phyloP scores from a whole-genome alignment of 2,888 invertebrate genomes.

The Nebria brevicollis region DNA sequence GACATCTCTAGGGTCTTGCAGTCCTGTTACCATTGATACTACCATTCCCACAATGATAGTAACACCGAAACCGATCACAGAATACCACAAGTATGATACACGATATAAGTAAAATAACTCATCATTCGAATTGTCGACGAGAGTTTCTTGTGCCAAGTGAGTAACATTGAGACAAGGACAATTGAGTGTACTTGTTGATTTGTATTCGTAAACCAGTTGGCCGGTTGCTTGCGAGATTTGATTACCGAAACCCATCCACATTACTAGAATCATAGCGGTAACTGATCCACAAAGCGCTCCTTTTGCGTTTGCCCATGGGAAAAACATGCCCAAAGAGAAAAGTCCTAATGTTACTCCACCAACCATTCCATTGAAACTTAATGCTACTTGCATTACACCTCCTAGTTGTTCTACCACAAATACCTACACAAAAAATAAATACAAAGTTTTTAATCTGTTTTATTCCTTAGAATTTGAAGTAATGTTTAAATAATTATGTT shows the following conservation, averaged over 20 bases:
- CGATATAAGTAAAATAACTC: constrained; percentile 68
- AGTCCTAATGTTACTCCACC: constrained; percentile 89
- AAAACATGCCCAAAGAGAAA: constrained; percentile 88
- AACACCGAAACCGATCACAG: constrained; percentile 79
- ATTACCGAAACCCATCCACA: constrained; percentile 75
- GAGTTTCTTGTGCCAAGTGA: not conserved
- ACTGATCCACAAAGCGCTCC: constrained; percentile 75
- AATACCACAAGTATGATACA: constrained; percentile 92
- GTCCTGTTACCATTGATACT: constrained; percentile 76
- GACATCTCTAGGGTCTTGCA: constrained; percentile 70
- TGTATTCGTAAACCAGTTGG: constrained; percentile 58
- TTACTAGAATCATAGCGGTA: constrained; percentile 69
- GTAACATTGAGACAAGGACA: constrained; percentile 65
- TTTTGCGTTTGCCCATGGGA: constrained; percentile 87
- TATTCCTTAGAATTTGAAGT: too few species aligned
- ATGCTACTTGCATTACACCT: constrained; percentile 87
- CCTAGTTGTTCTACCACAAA: constrained; percentile 89
- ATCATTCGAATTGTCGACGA: constrained; percentile 9
- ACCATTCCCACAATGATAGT: constrained; percentile 78
- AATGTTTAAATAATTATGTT: too few species aligned
- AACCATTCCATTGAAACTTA: constrained; percentile 89
- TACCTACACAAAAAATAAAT: constrained; percentile 63
- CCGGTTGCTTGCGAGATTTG: constrained; percentile 69
- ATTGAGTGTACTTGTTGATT: constrained; percentile 66
- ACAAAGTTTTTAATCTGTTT: not conserved